phyloP scores from a whole-genome alignment of 1,140 invertebrate species.

The Rhizoglyphus robini region DNA sequence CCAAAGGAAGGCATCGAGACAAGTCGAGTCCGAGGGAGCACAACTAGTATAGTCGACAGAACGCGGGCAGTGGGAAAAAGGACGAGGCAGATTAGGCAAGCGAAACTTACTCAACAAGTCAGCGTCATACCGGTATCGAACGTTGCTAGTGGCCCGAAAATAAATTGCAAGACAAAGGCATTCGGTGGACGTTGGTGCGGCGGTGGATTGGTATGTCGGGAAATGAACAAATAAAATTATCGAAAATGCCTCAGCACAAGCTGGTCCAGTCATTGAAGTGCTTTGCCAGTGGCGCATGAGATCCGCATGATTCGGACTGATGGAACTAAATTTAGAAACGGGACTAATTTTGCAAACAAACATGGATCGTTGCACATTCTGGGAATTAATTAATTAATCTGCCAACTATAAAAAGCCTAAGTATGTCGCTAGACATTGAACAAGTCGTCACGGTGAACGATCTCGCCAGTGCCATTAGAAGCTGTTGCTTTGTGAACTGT shows the following conservation, averaged over 20 bases:
- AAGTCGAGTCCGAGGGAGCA: no score
- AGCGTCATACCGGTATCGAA: not conserved
- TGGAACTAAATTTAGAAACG: no score
- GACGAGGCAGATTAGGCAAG: not conserved
- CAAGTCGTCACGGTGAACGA: not conserved
- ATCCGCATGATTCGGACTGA: no score
- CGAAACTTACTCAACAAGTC: conserved; percentile 8
- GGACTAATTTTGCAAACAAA: no score
- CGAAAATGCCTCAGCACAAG: no score
- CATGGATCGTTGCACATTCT: not conserved
- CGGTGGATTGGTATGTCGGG: not conserved
- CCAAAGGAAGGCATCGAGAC: not conserved
- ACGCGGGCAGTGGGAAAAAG: not conserved
- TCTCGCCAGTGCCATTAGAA: no score
- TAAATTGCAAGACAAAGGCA: not conserved
- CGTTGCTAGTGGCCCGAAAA: conserved; percentile 1
- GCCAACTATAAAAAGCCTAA: conserved; percentile 2
- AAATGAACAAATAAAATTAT: no score
- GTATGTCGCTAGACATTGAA: not conserved
- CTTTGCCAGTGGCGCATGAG: no score
- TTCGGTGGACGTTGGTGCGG: not conserved
- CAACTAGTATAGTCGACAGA: not conserved
- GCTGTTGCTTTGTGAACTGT: no score
- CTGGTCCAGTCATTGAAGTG: no score
- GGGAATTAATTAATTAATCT: not conserved